Conservation (phyloP, 2,113 vertebrate species). For the Caloenas nicobarica region DNA sequence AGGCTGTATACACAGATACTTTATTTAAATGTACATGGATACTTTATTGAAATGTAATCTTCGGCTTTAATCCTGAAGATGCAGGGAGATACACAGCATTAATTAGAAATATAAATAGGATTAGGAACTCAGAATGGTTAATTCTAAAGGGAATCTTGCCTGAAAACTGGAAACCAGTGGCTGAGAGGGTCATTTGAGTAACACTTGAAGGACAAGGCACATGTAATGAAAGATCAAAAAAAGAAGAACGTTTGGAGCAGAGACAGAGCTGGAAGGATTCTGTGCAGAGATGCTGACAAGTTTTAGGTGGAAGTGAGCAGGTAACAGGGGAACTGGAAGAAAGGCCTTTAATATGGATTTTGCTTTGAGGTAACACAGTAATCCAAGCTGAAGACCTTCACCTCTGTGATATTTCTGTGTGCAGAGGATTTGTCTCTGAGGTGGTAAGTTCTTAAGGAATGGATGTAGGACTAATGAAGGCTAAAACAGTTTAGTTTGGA, state of each 20-base stretch:
- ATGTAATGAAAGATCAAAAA: not conserved
- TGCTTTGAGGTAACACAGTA: not conserved
- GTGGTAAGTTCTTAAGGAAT: slow-evolving; percentile 32
- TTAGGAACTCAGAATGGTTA: not conserved
- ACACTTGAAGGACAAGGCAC: fast-evolving
- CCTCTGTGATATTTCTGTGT: not conserved
- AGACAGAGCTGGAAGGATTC: not conserved
- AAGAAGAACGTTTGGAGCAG: not conserved
- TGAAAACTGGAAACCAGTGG: not conserved
- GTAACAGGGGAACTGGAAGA: not conserved
- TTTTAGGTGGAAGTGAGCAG: not conserved
- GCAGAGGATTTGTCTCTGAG: not conserved
- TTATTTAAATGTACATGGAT: not conserved
- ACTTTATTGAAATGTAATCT: not conserved
- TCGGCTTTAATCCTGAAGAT: not conserved
- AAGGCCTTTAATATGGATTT: not conserved
- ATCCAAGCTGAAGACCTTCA: not conserved
- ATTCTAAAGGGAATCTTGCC: not conserved
- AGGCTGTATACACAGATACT: not conserved
- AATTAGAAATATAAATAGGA: not conserved
- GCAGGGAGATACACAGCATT: not conserved
- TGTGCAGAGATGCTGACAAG: not conserved
- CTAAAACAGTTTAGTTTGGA: slow-evolving; percentile 33
- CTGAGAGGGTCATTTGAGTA: not conserved
- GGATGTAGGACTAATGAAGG: slow-evolving; percentile 10